Evolutionary conservation across 2,797 vertebrate species (phyloP), one percentile per base, ranked within the genome.

Genomic region (Taenioides sp.): DNA sequence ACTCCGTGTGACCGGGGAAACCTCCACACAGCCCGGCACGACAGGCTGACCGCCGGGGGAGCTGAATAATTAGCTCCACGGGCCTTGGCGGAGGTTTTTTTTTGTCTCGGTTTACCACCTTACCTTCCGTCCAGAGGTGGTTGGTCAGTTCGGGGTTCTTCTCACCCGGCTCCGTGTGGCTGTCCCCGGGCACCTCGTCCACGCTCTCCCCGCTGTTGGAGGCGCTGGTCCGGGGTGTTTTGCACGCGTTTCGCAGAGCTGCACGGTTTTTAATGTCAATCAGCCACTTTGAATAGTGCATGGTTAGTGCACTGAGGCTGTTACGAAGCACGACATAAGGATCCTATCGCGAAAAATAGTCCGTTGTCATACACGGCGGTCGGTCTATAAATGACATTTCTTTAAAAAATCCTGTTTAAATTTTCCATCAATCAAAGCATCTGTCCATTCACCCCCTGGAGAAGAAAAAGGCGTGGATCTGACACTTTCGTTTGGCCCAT

Each of bases 271-370:
- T 93, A 28, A 92, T 75, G 72, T 83, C 86, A 73, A 91, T 86
- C 17, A 93, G 89, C 89, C 91, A 92, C 72, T 84, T 92, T 57
- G 90, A 92, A 78, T 92, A 93, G 81, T 89, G 89, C 91, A 93
- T 91, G 86, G 88, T 92, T 61, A 67, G 23, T 78, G 83, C 86
- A 87, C 84, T 28, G 40, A 59, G 22, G 74, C n/a, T 61, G 28
- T 18, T 16, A 23, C 25, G 54, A 54, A 76, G 68, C 61, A 57
- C 50, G 82, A 17, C 83, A 88, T 85, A 66, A 71, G 79, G 67
- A 43, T 67, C 55, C 5, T 12, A 60, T 12, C 22, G 34, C 49
- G 18, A 34, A 25, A 81, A 47, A 50, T 22, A 72, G 57, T 69
- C 71, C 71, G n/a, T 25, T 20, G 14, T 25, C 12, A 17, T 73